phyloP scores from a whole-genome alignment of 2,113 vertebrate species.

The Scophthalmus maximus region DNA sequence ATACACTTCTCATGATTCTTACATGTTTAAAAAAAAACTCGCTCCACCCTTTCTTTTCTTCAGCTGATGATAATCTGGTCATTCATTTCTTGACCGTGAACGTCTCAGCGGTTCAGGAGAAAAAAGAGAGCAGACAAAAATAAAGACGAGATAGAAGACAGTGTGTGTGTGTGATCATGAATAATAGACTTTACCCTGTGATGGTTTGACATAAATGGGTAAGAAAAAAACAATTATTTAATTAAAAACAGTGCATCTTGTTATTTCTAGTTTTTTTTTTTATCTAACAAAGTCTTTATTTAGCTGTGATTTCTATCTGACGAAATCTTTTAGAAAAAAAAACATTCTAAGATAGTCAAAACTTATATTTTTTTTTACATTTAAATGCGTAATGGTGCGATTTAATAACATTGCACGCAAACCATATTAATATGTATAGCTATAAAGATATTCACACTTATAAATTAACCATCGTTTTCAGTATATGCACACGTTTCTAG shows the following conservation, averaged over 20 bases:
- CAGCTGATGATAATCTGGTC: slow-evolving; percentile 36
- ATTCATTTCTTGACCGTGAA: slow-evolving; percentile 48
- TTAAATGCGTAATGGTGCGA: not conserved
- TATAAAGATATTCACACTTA: not conserved
- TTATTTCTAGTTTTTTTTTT: no score
- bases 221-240: slow-evolving; percentile 35
- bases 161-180: no score
- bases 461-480: not conserved
- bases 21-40: slow-evolving; percentile 2
- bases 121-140: not conserved
- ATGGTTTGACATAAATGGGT: not conserved
- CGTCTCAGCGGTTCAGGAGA: slow-evolving; percentile 29
- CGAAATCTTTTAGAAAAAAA: no score
- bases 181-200: no score
- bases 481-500: no score
- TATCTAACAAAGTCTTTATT: slow-evolving; percentile 14
- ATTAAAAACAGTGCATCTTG: slow-evolving; percentile 6
- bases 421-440: not conserved
- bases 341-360: not conserved
- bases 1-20: slow-evolving; percentile 2
- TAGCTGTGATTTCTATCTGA: slow-evolving; percentile 2
- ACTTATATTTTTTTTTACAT: slow-evolving; percentile 15
- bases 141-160: slow-evolving; percentile 34
- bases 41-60: not conserved
- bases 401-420: not conserved